A percentile compares a stretch with the other conserved stretches of the same genome.
Conservation (phyloP, 2,888 invertebrate species). For the Leptinotarsa rubiginosa region DNA sequence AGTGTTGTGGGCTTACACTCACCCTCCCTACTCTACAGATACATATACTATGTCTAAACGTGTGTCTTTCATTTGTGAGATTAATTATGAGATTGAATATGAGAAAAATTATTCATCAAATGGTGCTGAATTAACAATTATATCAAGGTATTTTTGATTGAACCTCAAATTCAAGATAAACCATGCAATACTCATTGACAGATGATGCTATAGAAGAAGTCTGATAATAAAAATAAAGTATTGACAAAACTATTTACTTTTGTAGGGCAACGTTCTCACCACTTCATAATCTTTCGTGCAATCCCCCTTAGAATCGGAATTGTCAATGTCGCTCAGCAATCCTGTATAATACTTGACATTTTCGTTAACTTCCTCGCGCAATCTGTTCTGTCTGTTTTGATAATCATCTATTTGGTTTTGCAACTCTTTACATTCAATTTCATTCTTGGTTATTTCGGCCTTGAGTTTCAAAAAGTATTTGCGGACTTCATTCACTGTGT, state of each 20-base stretch:
- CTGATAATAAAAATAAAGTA: not conserved
- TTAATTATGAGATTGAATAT: too few species aligned
- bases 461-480: conserved; percentile 58
- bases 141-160: too few species aligned
- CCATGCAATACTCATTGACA: too few species aligned
- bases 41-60: too few species aligned
- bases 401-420: conserved; percentile 59
- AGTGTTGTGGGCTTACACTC: too few species aligned
- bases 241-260: not conserved
- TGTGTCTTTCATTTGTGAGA: too few species aligned
- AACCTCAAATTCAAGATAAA: too few species aligned
- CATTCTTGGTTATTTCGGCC: conserved; percentile 52
- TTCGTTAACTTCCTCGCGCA: conserved; percentile 53
- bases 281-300: conserved; percentile 47
- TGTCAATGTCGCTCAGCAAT: conserved; percentile 48
- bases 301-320: conserved; percentile 18
- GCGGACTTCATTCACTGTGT: conserved; percentile 55
- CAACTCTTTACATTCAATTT: conserved; percentile 57
- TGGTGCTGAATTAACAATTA: too few species aligned
- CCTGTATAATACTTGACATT: conserved; percentile 53
- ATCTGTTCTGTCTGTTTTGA: conserved; percentile 51
- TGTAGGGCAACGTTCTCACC: conserved; percentile 39
- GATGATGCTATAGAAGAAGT: too few species aligned
- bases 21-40: too few species aligned
- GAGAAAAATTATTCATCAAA: too few species aligned